These are phyloP conservation scores for Euphydryas editha DNA, from an alignment of 2,888 invertebrate species.

Conservation along the genomic window DNA sequence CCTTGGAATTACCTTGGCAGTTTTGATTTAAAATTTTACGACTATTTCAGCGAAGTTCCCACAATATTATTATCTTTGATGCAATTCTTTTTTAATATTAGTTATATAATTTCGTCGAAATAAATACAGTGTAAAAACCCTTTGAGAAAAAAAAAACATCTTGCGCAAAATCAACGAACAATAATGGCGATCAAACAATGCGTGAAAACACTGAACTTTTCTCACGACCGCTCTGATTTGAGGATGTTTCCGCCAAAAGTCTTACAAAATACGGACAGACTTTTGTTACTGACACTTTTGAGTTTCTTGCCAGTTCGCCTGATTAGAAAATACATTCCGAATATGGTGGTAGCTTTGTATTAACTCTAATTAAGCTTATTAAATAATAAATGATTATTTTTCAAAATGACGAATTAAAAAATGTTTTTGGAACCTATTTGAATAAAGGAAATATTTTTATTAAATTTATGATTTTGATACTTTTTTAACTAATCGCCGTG, in stretches of 20 bases:
- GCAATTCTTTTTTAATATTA: background rate
- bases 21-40: too few relatives aligned
- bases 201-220: constrained; percentile 16
- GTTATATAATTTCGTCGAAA: constrained; percentile 31
- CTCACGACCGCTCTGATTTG: constrained; percentile 20
- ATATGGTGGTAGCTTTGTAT: too few relatives aligned
- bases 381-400: too few relatives aligned
- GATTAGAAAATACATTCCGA: background rate
- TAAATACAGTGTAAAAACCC: constrained; percentile 26
- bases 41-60: background rate
- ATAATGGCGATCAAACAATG: constrained; percentile 16
- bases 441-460: too few relatives aligned
- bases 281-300: background rate
- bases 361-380: too few relatives aligned
- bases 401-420: too few relatives aligned
- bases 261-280: constrained; percentile 10
- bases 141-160: constrained; percentile 29
- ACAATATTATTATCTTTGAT: background rate
- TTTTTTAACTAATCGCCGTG: too few relatives aligned
- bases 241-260: constrained; percentile 29
- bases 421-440: too few relatives aligned
- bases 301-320: background rate
- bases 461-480: too few relatives aligned
- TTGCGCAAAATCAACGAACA: constrained; percentile 32
- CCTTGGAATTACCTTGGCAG: too few relatives aligned